Percentiles rank a stretch among this genome's conserved stretches.
phyloP scores from a whole-genome alignment of 2,113 vertebrate species.

The Larimichthys crocea region DNA sequence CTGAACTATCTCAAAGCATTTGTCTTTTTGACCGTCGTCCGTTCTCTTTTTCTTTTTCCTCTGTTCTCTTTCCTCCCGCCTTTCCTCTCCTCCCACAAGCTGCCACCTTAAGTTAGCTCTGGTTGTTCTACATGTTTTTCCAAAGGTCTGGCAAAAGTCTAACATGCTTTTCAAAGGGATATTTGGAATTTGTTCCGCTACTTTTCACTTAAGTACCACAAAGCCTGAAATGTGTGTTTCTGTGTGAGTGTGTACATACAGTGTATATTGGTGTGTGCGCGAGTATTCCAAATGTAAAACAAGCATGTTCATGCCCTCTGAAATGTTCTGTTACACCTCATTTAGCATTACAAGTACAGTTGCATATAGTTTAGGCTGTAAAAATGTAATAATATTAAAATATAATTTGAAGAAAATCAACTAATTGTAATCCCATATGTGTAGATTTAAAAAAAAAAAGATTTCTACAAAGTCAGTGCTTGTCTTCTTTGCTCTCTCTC shows the following conservation, averaged over 20 bases:
- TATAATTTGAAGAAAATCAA: not conserved
- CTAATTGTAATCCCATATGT: not conserved
- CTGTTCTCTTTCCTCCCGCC: not conserved
- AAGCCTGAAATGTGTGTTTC: conserved; percentile 34
- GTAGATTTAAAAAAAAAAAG: not conserved
- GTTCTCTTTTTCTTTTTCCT: conserved; percentile 3
- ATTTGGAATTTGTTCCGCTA: conserved; percentile 63
- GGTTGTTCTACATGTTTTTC: conserved; percentile 57
- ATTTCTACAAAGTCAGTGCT: not conserved
- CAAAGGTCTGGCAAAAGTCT: conserved; percentile 54
- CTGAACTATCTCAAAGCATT: conserved; percentile 20
- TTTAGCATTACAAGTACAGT: not conserved
- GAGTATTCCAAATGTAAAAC: conserved; percentile 12
- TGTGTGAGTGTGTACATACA: not conserved
- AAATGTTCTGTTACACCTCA: not conserved
- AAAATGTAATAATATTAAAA: not conserved
- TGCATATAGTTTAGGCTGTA: not conserved
- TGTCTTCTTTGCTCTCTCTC: not conserved
- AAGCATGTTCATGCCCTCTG: not conserved
- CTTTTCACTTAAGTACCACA: conserved; percentile 49
- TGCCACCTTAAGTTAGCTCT: conserved; percentile 36
- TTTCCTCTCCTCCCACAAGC: conserved; percentile 25
- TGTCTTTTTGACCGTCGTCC: conserved; percentile 24
- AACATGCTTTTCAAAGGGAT: conserved; percentile 60
- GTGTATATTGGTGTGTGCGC: not conserved